Conservation (phyloP, 1,140 invertebrate genomes). For the Centruroides vittatus region DNA sequence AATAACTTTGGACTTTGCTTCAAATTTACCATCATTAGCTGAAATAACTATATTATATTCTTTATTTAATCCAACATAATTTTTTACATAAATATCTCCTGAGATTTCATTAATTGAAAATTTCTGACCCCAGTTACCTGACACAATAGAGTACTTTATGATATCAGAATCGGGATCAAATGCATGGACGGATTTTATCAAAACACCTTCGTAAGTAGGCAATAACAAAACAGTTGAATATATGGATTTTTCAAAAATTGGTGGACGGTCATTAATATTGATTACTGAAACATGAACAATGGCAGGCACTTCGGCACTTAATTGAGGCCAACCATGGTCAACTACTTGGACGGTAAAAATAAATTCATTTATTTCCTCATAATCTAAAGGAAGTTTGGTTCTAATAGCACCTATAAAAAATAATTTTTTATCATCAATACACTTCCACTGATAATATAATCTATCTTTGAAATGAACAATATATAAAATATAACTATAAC, state of each 20-base stretch:
- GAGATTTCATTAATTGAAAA: conserved; percentile 58
- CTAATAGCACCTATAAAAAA: conserved; percentile 28
- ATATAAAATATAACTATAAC: no score
- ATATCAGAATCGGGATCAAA: conserved; percentile 49
- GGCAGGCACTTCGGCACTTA: conserved; percentile 42
- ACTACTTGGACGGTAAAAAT: conserved; percentile 68
- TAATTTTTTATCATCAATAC: background rate
- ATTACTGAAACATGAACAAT: conserved; percentile 46
- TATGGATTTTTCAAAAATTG: conserved; percentile 49
- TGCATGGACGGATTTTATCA: conserved; percentile 44
- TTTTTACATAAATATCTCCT: conserved; percentile 53
- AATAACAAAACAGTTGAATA: conserved; percentile 64
- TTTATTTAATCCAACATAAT: conserved; percentile 34
- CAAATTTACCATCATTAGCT: conserved; percentile 41
- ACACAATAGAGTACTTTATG: conserved; percentile 63
- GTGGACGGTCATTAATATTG: conserved; percentile 77
- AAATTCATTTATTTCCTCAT: conserved; percentile 53
- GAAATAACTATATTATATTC: conserved; percentile 32
- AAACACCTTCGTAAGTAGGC: conserved; percentile 36
- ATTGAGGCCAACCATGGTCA: conserved; percentile 60
- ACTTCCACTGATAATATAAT: no score
- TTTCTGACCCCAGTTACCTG: conserved; percentile 59
- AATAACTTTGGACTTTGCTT: conserved; percentile 31
- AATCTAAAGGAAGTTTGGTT: conserved; percentile 43
- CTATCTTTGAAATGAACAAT: no score